Conservation (phyloP, 2,797 vertebrate species). For the Poeciliopsis infans region DNA sequence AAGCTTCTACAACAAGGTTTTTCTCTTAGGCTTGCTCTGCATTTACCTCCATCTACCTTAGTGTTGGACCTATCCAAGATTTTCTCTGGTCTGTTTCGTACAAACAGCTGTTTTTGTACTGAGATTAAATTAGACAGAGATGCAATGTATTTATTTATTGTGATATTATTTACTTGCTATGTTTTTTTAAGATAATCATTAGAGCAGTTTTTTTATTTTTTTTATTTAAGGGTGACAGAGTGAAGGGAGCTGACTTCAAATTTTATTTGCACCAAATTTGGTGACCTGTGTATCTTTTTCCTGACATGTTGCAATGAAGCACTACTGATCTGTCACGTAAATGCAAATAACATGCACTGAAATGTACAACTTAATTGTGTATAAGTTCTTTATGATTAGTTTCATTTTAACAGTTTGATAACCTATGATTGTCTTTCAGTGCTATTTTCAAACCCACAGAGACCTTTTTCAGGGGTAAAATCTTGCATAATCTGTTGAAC, state of each 20-base stretch:
- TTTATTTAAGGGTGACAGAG: neutral
- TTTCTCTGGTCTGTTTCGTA: neutral
- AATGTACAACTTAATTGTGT: neutral
- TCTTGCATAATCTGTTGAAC: neutral
- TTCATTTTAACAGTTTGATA: neutral
- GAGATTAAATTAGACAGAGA: neutral
- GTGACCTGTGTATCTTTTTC: neutral
- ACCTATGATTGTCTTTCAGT: neutral
- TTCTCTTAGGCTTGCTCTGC: neutral
- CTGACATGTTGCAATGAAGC: neutral
- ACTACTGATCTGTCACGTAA: neutral
- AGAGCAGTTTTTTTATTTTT: neutral
- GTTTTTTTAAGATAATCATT: neutral
- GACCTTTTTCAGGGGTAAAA: neutral
- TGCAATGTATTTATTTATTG: neutral
- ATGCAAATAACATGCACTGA: neutral
- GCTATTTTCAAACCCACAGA: neutral
- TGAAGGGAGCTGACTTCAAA: neutral
- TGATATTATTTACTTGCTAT: too few relatives aligned
- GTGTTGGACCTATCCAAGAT: neutral
- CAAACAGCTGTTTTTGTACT: neutral
- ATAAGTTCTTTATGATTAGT: neutral
- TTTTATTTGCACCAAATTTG: neutral
- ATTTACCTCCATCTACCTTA: neutral
- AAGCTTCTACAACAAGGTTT: neutral